phyloP scores from a whole-genome alignment of 1,140 invertebrate species.

The Caenorhabditis elegans region WBcel235 BX284604.4:4655001-4655500 shows the following conservation, averaged over 20 bases:
- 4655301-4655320: too few relatives aligned
- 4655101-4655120: constrained; percentile 79
- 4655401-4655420: too few relatives aligned
- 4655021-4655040: constrained; percentile 93
- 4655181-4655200: constrained; percentile 91
- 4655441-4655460: neutral
- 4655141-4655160: constrained; percentile 88
- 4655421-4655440: too few relatives aligned
- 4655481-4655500: neutral
- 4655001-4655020: constrained; percentile 83
- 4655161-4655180: constrained; percentile 98
- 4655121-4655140: constrained; percentile 91
- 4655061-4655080: constrained; percentile 86
- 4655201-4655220: constrained; percentile 93
- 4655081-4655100: constrained; percentile 38
- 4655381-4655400: too few relatives aligned
- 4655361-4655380: too few relatives aligned
- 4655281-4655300: constrained; percentile 71
- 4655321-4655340: too few relatives aligned
- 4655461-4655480: neutral
- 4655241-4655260: constrained; percentile 93
- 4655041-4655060: constrained; percentile 96
- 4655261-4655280: constrained; percentile 88
- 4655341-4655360: too few relatives aligned
- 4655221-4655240: constrained; percentile 95